Percentiles rank a stretch among this genome's conserved stretches.
phyloP scores from a whole-genome alignment of 2,888 invertebrate genomes.

The Drosophila diplacantha region DNA sequence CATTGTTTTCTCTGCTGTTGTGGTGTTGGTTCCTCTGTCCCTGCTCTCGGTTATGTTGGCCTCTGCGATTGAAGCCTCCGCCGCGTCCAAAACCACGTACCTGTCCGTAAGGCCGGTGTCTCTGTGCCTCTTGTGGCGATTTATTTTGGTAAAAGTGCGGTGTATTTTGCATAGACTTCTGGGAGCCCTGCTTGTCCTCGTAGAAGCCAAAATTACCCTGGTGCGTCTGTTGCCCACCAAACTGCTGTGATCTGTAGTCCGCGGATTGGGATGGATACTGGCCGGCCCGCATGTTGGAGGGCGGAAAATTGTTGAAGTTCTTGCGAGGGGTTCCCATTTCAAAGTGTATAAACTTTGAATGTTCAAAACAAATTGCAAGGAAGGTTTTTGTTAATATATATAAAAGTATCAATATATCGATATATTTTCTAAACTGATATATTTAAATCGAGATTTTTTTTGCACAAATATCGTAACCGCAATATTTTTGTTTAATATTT shows the following conservation, averaged over 20 bases:
- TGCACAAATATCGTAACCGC: too few relatives aligned
- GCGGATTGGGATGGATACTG: conserved; percentile 75
- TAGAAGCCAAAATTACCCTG: conserved; percentile 29
- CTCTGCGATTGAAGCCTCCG: conserved; percentile 30
- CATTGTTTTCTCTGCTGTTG: conserved; percentile 8
- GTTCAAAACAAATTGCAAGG: background rate
- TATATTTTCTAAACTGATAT: too few relatives aligned
- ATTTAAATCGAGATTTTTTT: too few relatives aligned
- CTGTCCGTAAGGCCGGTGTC: conserved; percentile 36
- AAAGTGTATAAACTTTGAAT: background rate
- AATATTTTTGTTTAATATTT: too few relatives aligned
- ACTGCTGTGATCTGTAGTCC: conserved; percentile 68
- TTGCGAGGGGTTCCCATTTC: conserved; percentile 68
- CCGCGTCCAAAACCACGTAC: conserved; percentile 37
- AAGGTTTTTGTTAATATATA: too few relatives aligned
- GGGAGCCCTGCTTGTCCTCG: conserved; percentile 21
- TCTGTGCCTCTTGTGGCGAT: conserved; percentile 35
- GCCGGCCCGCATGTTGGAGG: conserved; percentile 57
- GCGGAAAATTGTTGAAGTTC: conserved; percentile 56
- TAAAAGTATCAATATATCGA: too few relatives aligned
- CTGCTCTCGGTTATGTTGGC: conserved; percentile 12
- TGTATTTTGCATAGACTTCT: conserved; percentile 11
- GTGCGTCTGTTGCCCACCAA: conserved; percentile 54
- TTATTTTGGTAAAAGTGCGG: conserved; percentile 54
- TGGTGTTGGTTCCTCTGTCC: background rate